These are phyloP conservation scores for Girardinichthys multiradiatus DNA, from an alignment of 2,113 vertebrate genomes.

Conservation along the genomic window DNA sequence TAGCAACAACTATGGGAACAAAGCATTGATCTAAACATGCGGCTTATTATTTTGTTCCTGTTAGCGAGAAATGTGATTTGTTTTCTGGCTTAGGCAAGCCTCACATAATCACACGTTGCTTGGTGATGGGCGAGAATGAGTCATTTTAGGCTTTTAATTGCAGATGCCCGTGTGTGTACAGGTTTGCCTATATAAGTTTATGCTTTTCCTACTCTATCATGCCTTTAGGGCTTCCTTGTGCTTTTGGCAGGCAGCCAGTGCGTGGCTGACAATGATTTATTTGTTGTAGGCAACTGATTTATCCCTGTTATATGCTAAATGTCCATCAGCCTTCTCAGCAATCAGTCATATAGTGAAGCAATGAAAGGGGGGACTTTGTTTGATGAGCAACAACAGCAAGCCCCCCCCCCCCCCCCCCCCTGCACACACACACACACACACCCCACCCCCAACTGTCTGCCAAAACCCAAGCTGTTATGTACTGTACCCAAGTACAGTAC, in stretches of 20 bases:
- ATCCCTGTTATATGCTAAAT: constrained; percentile 18
- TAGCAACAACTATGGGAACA: neutral
- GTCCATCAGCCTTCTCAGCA: constrained; percentile 2
- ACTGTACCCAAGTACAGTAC: constrained; percentile 18
- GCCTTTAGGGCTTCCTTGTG: constrained; percentile 1
- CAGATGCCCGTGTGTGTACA: neutral
- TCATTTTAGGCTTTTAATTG: constrained; percentile 1
- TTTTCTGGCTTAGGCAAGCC: neutral
- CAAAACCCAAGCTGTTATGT: constrained; percentile 20
- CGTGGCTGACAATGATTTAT: constrained; percentile 41
- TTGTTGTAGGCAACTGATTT: constrained; percentile 7
- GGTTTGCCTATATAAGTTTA: constrained; percentile 2
- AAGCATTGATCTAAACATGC: constrained; percentile 7
- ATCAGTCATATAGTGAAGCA: constrained; percentile 2
- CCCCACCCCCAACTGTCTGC: constrained; percentile 5
- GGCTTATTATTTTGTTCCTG: neutral
- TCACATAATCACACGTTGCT: constrained; percentile 4
- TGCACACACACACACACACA: constrained; percentile 1
- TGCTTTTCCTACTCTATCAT: constrained; percentile 1
- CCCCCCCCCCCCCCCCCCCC: constrained; percentile 1
- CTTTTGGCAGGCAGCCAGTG: constrained; percentile 30
- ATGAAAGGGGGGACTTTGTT: constrained; percentile 5
- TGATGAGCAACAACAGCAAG: constrained; percentile 16
- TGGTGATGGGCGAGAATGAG: constrained; percentile 1
- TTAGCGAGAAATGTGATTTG: neutral